Evolutionary conservation across 2,113 vertebrate genomes (phyloP).

Genomic region (Charadrius vociferus): DNA sequence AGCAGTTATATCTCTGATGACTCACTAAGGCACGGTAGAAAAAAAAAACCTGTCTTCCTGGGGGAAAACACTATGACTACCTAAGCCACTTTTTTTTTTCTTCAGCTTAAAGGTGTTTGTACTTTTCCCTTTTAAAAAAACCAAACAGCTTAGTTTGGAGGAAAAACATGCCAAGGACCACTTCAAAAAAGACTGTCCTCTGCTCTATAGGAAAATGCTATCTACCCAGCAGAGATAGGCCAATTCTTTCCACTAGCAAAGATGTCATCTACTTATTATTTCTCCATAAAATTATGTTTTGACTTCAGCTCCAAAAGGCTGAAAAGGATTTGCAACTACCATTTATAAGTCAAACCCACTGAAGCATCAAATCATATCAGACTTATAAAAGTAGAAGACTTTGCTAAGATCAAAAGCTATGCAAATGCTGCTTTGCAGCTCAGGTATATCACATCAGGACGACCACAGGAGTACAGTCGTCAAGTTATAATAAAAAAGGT

Average conservation of each 20-base stretch:
- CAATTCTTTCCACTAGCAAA: not conserved
- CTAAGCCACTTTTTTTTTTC: not conserved
- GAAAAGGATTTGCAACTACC: not conserved
- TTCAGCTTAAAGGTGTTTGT: not conserved
- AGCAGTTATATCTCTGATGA: not conserved
- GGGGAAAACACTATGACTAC: not conserved
- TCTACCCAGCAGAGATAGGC: not conserved
- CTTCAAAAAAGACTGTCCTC: not conserved
- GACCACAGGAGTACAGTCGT: not conserved
- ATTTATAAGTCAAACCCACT: slow-evolving; percentile 32
- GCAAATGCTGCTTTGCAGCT: slow-evolving; percentile 12
- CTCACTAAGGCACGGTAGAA: not conserved
- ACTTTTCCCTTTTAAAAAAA: not conserved
- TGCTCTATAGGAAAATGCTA: not conserved
- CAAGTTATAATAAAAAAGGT: not conserved
- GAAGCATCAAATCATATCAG: slow-evolving; percentile 34
- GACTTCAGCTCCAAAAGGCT: not conserved
- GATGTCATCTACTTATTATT: not conserved
- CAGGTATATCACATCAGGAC: not conserved
- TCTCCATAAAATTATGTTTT: slow-evolving; percentile 21
- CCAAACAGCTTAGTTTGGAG: not conserved
- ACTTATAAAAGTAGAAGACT: not conserved
- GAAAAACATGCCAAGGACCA: not conserved
- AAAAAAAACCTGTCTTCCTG: not conserved
- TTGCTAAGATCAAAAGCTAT: slow-evolving; percentile 30